phyloP scores from a whole-genome alignment of 2,888 invertebrate genomes.

The Nipponacmea schrenckii region DNA sequence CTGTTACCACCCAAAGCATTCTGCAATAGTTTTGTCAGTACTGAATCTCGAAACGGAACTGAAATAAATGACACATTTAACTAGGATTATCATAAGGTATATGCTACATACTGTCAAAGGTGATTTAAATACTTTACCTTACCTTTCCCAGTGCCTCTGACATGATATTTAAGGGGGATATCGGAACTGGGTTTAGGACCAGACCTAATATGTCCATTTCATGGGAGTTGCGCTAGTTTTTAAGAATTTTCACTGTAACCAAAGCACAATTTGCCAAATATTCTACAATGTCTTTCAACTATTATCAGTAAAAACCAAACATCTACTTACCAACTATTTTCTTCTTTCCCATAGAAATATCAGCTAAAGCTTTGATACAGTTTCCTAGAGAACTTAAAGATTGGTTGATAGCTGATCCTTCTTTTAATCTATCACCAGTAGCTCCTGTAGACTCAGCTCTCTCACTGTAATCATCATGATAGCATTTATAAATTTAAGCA shows the following conservation, averaged over 20 bases:
- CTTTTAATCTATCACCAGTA: conserved; percentile 65
- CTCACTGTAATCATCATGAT: conserved; percentile 47
- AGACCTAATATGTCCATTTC: too few relatives aligned
- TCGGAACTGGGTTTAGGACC: too few relatives aligned
- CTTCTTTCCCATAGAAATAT: conserved; percentile 65
- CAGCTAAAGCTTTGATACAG: conserved; percentile 68
- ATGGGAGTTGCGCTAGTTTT: too few relatives aligned
- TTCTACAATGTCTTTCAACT: too few relatives aligned
- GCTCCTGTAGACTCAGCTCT: conserved; percentile 63
- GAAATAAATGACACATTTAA: conserved; percentile 27
- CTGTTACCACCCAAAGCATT: conserved; percentile 67
- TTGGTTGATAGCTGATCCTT: conserved; percentile 64
- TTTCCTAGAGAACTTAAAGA: conserved; percentile 66
- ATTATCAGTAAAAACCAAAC: too few relatives aligned
- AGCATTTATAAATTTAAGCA: not conserved
- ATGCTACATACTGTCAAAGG: not conserved
- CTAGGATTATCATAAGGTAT: not conserved
- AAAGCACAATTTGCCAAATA: too few relatives aligned
- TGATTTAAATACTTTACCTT: not conserved
- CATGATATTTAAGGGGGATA: too few relatives aligned
- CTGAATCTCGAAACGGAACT: conserved; percentile 65
- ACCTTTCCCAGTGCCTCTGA: too few relatives aligned
- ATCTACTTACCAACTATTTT: conserved; percentile 52
- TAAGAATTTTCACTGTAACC: too few relatives aligned
- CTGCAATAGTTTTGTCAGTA: conserved; percentile 62